phyloP scores from a whole-genome alignment of 2,797 vertebrate genomes.

The Gila robusta region DNA sequence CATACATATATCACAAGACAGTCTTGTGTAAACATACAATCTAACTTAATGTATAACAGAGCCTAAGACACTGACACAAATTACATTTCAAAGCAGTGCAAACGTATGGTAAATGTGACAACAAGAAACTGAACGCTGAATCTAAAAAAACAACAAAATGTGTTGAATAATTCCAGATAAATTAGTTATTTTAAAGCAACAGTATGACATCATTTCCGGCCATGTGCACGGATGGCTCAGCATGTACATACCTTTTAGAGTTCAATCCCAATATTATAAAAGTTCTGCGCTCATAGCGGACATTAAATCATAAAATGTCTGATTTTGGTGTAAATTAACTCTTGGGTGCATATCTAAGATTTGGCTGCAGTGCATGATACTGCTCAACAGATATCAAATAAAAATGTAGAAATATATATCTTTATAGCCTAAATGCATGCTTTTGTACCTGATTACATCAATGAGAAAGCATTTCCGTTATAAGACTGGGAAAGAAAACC shows the following conservation, averaged over 20 bases:
- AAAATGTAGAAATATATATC: constrained; percentile 34
- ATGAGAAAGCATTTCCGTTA: constrained; percentile 9
- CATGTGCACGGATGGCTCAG: constrained; percentile 24
- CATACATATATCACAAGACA: constrained; percentile 61
- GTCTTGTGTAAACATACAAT: constrained; percentile 66
- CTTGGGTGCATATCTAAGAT: constrained; percentile 45
- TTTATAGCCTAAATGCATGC: constrained; percentile 30
- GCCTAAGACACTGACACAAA: constrained; percentile 61
- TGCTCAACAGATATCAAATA: constrained; percentile 4
- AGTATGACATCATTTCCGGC: constrained; percentile 41
- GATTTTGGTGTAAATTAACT: constrained; percentile 40
- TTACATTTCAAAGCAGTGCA: constrained; percentile 63
- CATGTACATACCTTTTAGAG: constrained; percentile 35
- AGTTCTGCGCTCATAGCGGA: constrained; percentile 34
- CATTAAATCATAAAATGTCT: constrained; percentile 27
- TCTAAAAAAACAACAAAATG: constrained; percentile 25
- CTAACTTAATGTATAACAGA: constrained; percentile 62
- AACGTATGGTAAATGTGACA: constrained; percentile 44
- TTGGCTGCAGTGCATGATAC: constrained; percentile 33
- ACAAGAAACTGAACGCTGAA: constrained; percentile 33
- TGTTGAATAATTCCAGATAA: constrained; percentile 41
- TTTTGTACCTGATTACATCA: background rate
- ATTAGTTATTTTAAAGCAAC: constrained; percentile 35
- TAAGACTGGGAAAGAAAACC: background rate
- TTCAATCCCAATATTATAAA: constrained; percentile 34